Evolutionary conservation across 2,888 invertebrate genomes (phyloP).

Genomic region (Agonopterix arenella): DNA sequence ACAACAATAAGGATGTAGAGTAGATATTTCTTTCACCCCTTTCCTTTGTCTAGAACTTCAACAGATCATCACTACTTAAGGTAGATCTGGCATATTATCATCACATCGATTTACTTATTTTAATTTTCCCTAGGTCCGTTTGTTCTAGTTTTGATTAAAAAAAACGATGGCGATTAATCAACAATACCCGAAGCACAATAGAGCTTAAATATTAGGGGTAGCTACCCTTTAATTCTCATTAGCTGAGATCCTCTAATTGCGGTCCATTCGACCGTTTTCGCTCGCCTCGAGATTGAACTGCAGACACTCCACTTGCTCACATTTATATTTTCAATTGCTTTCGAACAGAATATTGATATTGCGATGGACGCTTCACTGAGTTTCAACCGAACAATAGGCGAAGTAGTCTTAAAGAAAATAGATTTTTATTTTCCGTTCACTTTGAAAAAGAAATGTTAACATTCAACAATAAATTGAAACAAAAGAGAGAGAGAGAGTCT

Average conservation of each 20-base stretch:
- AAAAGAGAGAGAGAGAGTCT: too few relatives aligned
- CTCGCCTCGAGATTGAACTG: conserved; percentile 39
- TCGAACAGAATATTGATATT: conserved; percentile 63
- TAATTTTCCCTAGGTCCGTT: conserved; percentile 2
- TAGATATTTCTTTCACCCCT: too few relatives aligned
- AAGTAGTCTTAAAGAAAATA: conserved; percentile 10
- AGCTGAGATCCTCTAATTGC: conserved; percentile 55
- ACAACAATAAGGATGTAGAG: too few relatives aligned
- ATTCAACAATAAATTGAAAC: too few relatives aligned
- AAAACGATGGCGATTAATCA: conserved; percentile 55
- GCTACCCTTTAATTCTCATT: conserved; percentile 67
- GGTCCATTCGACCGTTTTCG: conserved; percentile 41
- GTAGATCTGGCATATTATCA: too few relatives aligned
- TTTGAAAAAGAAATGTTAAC: background rate
- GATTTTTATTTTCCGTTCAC: background rate
- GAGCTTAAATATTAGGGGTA: conserved; percentile 41
- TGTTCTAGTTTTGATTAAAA: conserved; percentile 42
- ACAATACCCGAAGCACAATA: conserved; percentile 39
- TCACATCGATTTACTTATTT: too few relatives aligned
- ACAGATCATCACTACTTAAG: too few relatives aligned
- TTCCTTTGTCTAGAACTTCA: too few relatives aligned
- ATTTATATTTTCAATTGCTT: conserved; percentile 52
- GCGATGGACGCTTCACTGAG: conserved; percentile 38
- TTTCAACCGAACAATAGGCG: conserved; percentile 38
- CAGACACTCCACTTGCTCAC: conserved; percentile 60